phyloP scores from a whole-genome alignment of 2,797 vertebrate species.

The Dendrocincla tyrannina region DNA sequence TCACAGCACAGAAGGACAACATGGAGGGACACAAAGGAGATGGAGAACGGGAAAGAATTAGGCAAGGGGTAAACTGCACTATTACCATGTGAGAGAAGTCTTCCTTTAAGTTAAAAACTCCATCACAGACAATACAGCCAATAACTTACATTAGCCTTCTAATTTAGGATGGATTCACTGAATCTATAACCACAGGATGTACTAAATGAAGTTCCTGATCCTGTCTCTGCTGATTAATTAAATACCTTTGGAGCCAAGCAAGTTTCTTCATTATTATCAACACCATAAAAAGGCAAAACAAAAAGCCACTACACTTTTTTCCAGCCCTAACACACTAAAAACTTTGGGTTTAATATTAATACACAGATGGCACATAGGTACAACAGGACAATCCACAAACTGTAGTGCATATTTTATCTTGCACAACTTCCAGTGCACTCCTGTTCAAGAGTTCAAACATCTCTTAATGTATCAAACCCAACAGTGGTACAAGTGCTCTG shows the following conservation, averaged over 20 bases:
- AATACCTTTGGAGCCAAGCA: neutral
- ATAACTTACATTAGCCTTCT: neutral
- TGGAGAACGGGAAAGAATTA: neutral
- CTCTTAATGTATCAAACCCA: neutral
- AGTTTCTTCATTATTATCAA: neutral
- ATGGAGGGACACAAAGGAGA: neutral
- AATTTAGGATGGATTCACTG: neutral
- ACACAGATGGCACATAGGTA: neutral
- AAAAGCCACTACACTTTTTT: neutral
- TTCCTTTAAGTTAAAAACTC: neutral
- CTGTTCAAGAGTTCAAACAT: neutral
- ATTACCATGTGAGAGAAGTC: neutral
- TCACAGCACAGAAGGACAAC: neutral
- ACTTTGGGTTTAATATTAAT: neutral
- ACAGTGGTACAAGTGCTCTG: accelerated
- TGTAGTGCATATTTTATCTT: neutral
- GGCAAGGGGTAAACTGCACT: neutral
- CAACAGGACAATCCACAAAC: neutral
- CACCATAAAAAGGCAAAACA: neutral
- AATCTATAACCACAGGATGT: neutral
- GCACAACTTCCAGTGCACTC: neutral
- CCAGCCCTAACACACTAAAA: neutral
- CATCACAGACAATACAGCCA: neutral
- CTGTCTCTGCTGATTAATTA: neutral
- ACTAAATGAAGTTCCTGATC: neutral